Conservation (phyloP, 2,888 invertebrate genomes). For the Polymixis flavicincta region DNA sequence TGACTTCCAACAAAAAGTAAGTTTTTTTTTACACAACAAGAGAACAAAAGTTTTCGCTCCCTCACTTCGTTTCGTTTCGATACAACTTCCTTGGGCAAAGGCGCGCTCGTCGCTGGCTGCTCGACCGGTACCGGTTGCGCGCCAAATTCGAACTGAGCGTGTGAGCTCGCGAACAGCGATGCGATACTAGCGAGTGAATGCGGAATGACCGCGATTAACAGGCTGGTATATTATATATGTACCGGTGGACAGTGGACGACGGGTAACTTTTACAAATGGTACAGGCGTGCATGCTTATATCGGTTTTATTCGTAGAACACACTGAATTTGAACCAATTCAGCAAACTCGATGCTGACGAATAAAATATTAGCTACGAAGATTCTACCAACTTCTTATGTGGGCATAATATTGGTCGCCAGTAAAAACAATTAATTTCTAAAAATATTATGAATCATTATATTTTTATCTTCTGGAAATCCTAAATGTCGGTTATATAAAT, state of each 20-base stretch:
- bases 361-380: constrained; percentile 10
- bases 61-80: constrained; percentile 64
- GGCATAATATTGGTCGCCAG: background rate
- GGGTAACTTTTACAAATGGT: constrained; percentile 67
- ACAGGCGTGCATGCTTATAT: constrained; percentile 59
- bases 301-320: constrained; percentile 64
- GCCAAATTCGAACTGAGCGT: constrained; percentile 87
- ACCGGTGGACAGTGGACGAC: constrained; percentile 56
- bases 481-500: no score
- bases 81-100: constrained; percentile 73
- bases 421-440: background rate
- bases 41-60: constrained; percentile 70
- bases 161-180: constrained; percentile 49
- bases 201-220: constrained; percentile 68
- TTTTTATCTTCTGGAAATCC: background rate
- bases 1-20: constrained; percentile 75
- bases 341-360: constrained; percentile 54
- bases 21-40: constrained; percentile 67
- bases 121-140: constrained; percentile 74
- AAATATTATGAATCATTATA: background rate
- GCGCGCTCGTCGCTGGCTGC: constrained; percentile 77
- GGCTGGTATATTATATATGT: constrained; percentile 61
- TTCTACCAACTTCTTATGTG: constrained; percentile 2
- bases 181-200: constrained; percentile 63
- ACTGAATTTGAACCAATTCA: constrained; percentile 58